Evolutionary conservation across 2,888 invertebrate species (phyloP), one percentile per base, ranked within the genome.

Genomic region (Leucania comma): DNA sequence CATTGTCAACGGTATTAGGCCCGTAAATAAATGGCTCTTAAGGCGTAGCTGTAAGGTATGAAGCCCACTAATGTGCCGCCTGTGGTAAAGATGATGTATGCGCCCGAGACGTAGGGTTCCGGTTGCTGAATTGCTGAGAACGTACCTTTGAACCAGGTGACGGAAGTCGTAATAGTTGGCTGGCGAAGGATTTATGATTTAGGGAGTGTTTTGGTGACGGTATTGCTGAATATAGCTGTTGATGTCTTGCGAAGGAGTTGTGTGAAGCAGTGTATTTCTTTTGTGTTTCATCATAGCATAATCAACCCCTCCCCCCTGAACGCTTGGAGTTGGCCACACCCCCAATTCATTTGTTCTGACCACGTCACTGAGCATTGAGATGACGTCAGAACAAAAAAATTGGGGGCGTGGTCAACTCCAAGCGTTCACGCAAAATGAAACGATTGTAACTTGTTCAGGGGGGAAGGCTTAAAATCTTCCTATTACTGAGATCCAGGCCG

Each of bases 1-100:
- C 84, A 87, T 89, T 91, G 90, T 92, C 90, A 90, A 89, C 87
- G 88, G 88, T 89, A 90, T 84, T 88, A 88, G 87, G 86, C 86
- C 81, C 84, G 87, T 88, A 90, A 90, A 92, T 90, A 91, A 92
- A 92, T 90, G 87, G 86, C 75, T 80, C 80, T 80, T 90, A 90
- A 90, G 88, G 87, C 77, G 80, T 68, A 86, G 86, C 74, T 82
- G 73, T 69, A 77, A 81, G 78, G 73, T 72, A 69, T 42, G 68
- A 70, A 75, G 78, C 48, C 59, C 50, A 51, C 72, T 75, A 77
- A 76, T 76, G 65, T 69, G 69, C 70, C 61, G 42, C 64, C 72
- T 68, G 66, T 68, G 58, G 67, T 63, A 54, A 56, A 78, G 63
- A 67, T 85, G 75, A 83, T 83, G 57, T 70, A 81, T 68, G 81